phyloP scores from a whole-genome alignment of 2,888 invertebrate species.

The Pyrrhia umbra region DNA sequence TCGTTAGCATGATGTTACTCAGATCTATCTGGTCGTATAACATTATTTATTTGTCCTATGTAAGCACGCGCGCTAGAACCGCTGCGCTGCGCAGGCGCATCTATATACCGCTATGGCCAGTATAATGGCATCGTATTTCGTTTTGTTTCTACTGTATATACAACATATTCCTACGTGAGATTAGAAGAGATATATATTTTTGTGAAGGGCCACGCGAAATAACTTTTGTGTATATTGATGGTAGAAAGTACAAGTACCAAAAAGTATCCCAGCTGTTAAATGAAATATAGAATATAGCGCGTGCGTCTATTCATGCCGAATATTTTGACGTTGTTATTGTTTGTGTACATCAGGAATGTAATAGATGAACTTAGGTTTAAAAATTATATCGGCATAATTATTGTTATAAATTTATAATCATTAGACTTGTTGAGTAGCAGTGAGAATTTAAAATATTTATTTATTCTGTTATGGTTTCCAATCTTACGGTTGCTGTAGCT shows the following conservation, averaged over 20 bases:
- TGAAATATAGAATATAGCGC: constrained; percentile 56
- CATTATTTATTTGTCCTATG: constrained; percentile 70
- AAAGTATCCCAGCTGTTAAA: constrained; percentile 52
- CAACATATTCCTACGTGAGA: constrained; percentile 75
- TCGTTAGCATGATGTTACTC: constrained; percentile 87
- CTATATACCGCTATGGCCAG: constrained; percentile 53
- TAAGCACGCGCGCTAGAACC: constrained; percentile 57
- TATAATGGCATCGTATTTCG: constrained; percentile 54
- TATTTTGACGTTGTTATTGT: constrained; percentile 79
- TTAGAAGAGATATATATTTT: constrained; percentile 75
- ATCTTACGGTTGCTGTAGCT: constrained; percentile 85
- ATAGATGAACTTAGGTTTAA: constrained; percentile 77
- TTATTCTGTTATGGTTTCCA: constrained; percentile 86
- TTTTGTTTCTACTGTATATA: constrained; percentile 70
- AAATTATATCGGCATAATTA: constrained; percentile 87
- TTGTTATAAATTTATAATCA: constrained; percentile 88
- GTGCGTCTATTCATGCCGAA: constrained; percentile 68
- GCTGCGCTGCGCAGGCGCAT: constrained; percentile 40
- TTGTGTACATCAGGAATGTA: constrained; percentile 76
- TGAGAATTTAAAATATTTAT: constrained; percentile 86
- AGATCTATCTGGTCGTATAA: constrained; percentile 78
- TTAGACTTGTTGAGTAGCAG: constrained; percentile 89
- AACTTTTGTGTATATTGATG: constrained; percentile 54
- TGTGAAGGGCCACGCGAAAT: constrained; percentile 72
- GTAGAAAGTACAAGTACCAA: constrained; percentile 60